Percentiles rank a stretch among this genome's conserved stretches.
These are phyloP conservation scores for Probosciger aterrimus DNA, from an alignment of 2,113 vertebrate species.

Conservation along the genomic window DNA sequence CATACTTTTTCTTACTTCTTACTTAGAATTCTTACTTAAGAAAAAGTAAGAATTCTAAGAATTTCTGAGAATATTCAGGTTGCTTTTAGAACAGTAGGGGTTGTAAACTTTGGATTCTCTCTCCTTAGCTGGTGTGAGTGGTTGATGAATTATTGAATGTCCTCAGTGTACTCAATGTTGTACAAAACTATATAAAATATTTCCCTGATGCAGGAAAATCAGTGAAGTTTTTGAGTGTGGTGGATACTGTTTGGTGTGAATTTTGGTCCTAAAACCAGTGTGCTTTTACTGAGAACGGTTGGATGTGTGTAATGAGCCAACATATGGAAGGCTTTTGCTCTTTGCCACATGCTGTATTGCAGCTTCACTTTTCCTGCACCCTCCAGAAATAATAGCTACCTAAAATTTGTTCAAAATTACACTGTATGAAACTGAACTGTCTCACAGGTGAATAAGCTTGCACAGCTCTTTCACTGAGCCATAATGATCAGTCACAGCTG, in stretches of 20 bases:
- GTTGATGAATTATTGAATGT: neutral
- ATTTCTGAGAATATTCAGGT: neutral
- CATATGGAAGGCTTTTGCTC: neutral
- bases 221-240: neutral
- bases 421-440: neutral
- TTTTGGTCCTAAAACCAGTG: neutral
- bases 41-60: neutral
- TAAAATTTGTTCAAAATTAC: neutral
- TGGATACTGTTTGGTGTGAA: neutral
- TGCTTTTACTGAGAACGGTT: neutral
- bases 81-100: neutral
- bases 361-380: neutral
- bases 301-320: neutral
- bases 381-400: neutral
- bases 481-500: neutral
- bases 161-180: neutral
- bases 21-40: neutral
- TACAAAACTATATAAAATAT: neutral
- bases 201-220: neutral
- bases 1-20: neutral
- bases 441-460: neutral
- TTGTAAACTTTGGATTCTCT: neutral
- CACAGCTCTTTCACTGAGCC: neutral
- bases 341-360: neutral
- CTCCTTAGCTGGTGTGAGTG: neutral